Conservation (phyloP, 2,888 invertebrate species). For the Furcula furcula region DNA sequence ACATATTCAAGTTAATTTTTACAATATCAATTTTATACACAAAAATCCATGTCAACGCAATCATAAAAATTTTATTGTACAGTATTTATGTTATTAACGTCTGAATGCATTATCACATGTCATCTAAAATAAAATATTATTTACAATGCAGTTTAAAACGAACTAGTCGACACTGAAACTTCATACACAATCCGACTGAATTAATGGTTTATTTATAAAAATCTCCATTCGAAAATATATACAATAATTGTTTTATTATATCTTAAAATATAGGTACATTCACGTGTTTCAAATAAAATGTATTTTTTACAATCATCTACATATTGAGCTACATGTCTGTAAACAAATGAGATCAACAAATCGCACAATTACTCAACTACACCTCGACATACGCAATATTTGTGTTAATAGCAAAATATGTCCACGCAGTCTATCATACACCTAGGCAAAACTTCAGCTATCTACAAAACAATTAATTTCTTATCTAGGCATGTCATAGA, state of each 20-base stretch:
- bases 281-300: slow-evolving; percentile 64
- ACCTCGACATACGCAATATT: slow-evolving; percentile 36
- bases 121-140: slow-evolving; percentile 61
- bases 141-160: slow-evolving; percentile 60
- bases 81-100: slow-evolving; percentile 66
- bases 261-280: slow-evolving; percentile 67
- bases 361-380: slow-evolving; percentile 55
- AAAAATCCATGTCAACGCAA: slow-evolving; percentile 73
- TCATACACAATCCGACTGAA: slow-evolving; percentile 63
- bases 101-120: slow-evolving; percentile 74
- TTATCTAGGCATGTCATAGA: slow-evolving; percentile 53
- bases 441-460: slow-evolving; percentile 34
- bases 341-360: slow-evolving; percentile 79
- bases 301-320: slow-evolving; percentile 63
- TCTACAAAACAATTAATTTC: slow-evolving; percentile 31
- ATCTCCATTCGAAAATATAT: slow-evolving; percentile 74
- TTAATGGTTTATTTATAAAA: slow-evolving; percentile 70
- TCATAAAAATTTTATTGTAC: slow-evolving; percentile 76
- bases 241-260: slow-evolving; percentile 64
- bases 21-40: slow-evolving; percentile 77
- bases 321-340: slow-evolving; percentile 76
- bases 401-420: slow-evolving; percentile 42
- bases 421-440: slow-evolving; percentile 43
- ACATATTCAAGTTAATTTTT: slow-evolving; percentile 72
- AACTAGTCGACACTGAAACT: slow-evolving; percentile 61